Conservation (phyloP, 1,140 invertebrate species). For the Caerostris darwini region DNA sequence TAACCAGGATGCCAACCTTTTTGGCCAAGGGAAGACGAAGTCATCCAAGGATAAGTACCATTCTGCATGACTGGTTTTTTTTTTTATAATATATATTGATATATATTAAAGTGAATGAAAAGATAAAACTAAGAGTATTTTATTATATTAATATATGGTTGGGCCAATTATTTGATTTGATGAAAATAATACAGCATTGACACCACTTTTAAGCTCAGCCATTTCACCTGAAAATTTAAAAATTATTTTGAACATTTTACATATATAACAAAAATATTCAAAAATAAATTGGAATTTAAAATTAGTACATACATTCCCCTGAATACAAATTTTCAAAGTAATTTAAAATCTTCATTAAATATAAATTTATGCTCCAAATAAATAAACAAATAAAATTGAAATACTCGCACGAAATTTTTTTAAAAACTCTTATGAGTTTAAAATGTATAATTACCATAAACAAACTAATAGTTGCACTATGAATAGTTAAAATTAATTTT, state of each 20-base stretch:
- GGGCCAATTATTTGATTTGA: slow-evolving; percentile 31
- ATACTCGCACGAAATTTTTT: background rate
- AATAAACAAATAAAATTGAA: background rate
- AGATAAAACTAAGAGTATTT: slow-evolving; percentile 17
- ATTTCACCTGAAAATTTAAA: slow-evolving; percentile 55
- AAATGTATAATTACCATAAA: no score
- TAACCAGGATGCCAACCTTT: slow-evolving; percentile 79
- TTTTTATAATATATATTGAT: background rate
- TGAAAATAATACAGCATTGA: slow-evolving; percentile 57
- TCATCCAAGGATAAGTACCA: slow-evolving; percentile 78
- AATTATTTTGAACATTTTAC: background rate
- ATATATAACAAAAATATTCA: background rate
- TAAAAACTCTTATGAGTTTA: background rate
- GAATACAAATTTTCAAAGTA: background rate
- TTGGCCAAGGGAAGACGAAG: slow-evolving; percentile 76
- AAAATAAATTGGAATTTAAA: background rate
- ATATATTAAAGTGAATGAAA: background rate
- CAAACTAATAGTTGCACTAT: no score
- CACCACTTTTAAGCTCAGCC: slow-evolving; percentile 74
- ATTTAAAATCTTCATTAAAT: background rate
- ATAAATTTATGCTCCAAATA: background rate
- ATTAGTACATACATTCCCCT: background rate
- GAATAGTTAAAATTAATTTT: no score
- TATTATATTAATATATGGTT: slow-evolving; percentile 46
- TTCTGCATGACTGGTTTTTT: slow-evolving; percentile 78